Evolutionary conservation across 2,888 invertebrate genomes (phyloP).

Genomic region (Cosmia trapezina): DNA sequence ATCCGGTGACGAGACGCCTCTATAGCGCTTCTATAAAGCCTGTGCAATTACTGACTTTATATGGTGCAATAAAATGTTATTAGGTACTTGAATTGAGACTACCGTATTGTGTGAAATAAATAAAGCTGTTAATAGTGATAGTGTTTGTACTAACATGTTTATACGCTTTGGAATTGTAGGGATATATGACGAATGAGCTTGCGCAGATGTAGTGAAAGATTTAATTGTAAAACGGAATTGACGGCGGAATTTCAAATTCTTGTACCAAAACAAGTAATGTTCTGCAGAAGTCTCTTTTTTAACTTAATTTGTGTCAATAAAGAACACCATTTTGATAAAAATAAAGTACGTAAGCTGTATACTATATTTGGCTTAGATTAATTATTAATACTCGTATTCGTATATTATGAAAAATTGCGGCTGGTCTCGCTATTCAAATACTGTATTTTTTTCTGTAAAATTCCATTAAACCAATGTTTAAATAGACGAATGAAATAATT

Average conservation of each 20-base stretch:
- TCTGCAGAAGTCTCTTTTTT: neutral
- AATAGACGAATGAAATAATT: constrained; percentile 33
- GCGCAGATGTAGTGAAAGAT: constrained; percentile 68
- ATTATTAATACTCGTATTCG: neutral
- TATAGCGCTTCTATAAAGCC: constrained; percentile 79
- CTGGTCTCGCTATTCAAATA: constrained; percentile 18
- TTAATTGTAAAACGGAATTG: constrained; percentile 64
- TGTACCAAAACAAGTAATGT: constrained; percentile 14
- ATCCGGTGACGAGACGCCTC: constrained; percentile 85
- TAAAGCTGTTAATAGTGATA: constrained; percentile 66
- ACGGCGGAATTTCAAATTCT: constrained; percentile 27
- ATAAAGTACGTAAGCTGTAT: constrained; percentile 38
- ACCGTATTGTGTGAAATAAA: constrained; percentile 58
- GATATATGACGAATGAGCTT: constrained; percentile 74
- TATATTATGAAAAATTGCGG: constrained; percentile 17
- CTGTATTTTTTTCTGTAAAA: constrained; percentile 16
- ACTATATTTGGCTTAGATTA: constrained; percentile 36
- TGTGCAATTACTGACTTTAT: constrained; percentile 76
- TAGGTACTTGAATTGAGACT: constrained; percentile 56
- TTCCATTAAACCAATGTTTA: constrained; percentile 7
- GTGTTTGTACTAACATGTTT: constrained; percentile 69
- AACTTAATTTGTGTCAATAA: constrained; percentile 13
- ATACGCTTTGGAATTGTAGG: constrained; percentile 78
- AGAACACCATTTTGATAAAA: constrained; percentile 26
- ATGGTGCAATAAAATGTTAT: constrained; percentile 83